phyloP scores from a whole-genome alignment of 2,888 invertebrate genomes.

The Tridacna gigas region DNA sequence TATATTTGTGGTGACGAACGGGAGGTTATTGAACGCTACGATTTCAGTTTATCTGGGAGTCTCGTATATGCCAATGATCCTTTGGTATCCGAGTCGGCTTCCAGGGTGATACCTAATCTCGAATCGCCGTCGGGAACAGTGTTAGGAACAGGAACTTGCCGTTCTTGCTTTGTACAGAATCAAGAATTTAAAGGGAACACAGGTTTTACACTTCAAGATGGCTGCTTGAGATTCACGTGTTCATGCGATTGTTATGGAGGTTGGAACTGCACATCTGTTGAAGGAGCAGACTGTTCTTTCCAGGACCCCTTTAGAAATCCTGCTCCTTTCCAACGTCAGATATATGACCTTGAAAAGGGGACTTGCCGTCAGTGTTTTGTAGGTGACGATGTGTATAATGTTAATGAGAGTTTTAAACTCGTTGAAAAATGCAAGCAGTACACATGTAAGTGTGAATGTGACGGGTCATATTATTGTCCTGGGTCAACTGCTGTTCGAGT shows the following conservation, averaged over 20 bases:
- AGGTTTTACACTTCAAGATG: conserved; percentile 70
- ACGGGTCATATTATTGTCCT: conserved; percentile 77
- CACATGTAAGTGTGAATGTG: conserved; percentile 73
- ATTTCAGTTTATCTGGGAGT: conserved; percentile 54
- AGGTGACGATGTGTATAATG: conserved; percentile 45
- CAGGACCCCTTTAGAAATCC: conserved; percentile 17
- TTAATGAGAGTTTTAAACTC: conserved; percentile 45
- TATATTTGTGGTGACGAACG: conserved; percentile 11
- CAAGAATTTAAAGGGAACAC: conserved; percentile 66
- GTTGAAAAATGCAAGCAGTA: conserved; percentile 56
- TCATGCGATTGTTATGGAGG: conserved; percentile 74
- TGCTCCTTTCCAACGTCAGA: conserved; percentile 35
- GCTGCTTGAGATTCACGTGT: conserved; percentile 76
- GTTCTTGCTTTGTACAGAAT: conserved; percentile 60
- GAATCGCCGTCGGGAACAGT: conserved; percentile 64
- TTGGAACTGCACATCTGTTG: conserved; percentile 72
- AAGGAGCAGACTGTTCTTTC: conserved; percentile 63
- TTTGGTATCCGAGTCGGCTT: conserved; percentile 13
- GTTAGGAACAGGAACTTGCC: conserved; percentile 51
- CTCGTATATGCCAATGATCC: conserved; percentile 35
- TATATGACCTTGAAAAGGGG: conserved; percentile 38
- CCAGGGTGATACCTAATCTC: conserved; percentile 52
- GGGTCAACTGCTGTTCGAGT: conserved; percentile 49
- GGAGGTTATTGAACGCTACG: not conserved
- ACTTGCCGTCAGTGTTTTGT: conserved; percentile 65